These are phyloP conservation scores for Hestina assimilis DNA, from an alignment of 1,140 invertebrate species.

Conservation along the genomic window DNA sequence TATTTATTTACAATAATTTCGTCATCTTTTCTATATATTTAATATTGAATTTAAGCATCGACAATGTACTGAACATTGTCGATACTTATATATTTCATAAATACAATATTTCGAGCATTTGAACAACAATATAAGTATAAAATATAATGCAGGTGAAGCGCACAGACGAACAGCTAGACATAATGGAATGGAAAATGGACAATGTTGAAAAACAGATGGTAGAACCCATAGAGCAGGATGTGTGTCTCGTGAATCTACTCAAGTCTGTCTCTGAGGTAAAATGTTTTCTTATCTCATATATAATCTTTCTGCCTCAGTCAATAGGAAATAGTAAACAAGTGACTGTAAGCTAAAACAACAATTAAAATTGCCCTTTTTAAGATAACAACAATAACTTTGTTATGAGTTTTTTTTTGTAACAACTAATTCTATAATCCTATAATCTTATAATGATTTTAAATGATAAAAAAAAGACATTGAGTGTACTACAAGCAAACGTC, in stretches of 20 bases:
- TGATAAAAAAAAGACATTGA: too few species aligned
- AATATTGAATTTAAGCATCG: too few species aligned
- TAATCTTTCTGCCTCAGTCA: too few species aligned
- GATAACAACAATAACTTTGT: too few species aligned
- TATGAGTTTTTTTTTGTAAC: too few species aligned
- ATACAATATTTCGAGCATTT: background rate
- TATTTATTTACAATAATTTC: background rate
- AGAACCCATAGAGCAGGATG: constrained; percentile 59
- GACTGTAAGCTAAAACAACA: too few species aligned
- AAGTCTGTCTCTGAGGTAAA: constrained; percentile 77
- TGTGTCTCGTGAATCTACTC: constrained; percentile 69
- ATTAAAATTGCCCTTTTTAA: too few species aligned
- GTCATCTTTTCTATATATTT: background rate
- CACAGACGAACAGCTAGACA: constrained; percentile 70
- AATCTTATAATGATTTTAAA: too few species aligned
- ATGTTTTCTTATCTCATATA: background rate
- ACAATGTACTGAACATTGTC: too few species aligned
- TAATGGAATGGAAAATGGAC: constrained; percentile 77
- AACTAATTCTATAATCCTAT: too few species aligned
- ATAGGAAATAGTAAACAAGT: too few species aligned
- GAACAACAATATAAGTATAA: background rate
- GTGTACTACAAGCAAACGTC: too few species aligned
- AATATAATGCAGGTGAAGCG: constrained; percentile 46
- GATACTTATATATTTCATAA: background rate
- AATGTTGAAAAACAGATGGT: constrained; percentile 64